Base-by-base conservation (phyloP, 2,888 invertebrate species). In the Asteroscopus sphinx region DNA sequence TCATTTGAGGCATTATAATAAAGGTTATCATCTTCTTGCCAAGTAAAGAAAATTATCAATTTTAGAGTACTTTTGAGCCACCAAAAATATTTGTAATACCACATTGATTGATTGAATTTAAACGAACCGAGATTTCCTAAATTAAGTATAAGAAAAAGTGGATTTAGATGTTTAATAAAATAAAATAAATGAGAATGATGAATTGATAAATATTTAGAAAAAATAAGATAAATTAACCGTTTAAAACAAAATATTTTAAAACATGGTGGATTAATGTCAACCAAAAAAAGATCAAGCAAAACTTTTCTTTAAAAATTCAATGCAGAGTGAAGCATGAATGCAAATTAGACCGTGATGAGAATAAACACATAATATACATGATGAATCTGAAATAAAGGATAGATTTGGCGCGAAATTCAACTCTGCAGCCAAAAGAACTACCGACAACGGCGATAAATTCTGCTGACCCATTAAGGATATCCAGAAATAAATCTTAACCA, bases 401-500 rank as follows among this genome's bases (percentile, higher is more conserved):
- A 55, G 42, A 51, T 68, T 64, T 46, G 30, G 67, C 15, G 55
- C 58, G 13, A 63, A 66, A 40, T 60, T 70, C 42, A 70, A 68
- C 67, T 73, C 52, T 64, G 36, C 5, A 17, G 36, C 40, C 47
- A 64, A 77, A 75, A 75, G 46, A 37, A 68, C 48, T 70, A 47
- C 77, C 70, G 73, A 62, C 70, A 28, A n/a, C 21, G 39, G 15
- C 12, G n/a, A 73, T 76, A 77, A 75, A 76, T 77, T 58, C 58
- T 52, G 35, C 25, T 68, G 64, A 67, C 56, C 57, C 68, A 77
- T 58, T 75, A 58, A 58, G 39, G n/a, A 42, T 42, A 32, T 2
- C 41, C 54, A 47, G 40, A 63, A 62, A 59, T 72, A 63, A 73
- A 69, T 68, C 66, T 72, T 51, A 11, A 25, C 13, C 44, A 25